Conservation (phyloP, 2,888 invertebrate species). For the Lasioglossum figueresi region DNA sequence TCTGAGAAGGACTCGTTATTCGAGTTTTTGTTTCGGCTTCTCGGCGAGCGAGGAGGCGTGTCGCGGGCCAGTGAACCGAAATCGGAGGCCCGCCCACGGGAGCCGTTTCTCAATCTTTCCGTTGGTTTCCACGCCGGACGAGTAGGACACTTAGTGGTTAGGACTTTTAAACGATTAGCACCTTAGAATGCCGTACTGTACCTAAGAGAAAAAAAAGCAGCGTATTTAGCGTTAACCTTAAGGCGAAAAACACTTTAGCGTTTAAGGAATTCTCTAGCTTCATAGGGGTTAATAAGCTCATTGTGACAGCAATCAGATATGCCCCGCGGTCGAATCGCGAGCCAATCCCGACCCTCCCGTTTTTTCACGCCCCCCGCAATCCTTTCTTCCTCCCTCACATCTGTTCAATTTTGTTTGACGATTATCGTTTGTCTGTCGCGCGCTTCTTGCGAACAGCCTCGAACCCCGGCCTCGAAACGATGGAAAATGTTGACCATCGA, state of each 20-base stretch:
- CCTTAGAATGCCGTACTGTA: slow-evolving; percentile 71
- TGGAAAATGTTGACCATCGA: background rate
- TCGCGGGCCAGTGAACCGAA: slow-evolving; percentile 31
- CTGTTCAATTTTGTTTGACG: background rate
- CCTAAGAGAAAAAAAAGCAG: slow-evolving; percentile 65
- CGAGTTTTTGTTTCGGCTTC: slow-evolving; percentile 57
- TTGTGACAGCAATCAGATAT: slow-evolving; percentile 82
- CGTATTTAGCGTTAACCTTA: slow-evolving; percentile 72
- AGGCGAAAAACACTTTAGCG: slow-evolving; percentile 55
- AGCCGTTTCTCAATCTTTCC: slow-evolving; percentile 19
- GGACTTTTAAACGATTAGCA: slow-evolving; percentile 70
- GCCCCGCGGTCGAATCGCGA: slow-evolving; percentile 72
- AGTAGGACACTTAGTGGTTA: slow-evolving; percentile 66
- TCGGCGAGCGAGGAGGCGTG: slow-evolving; percentile 25
- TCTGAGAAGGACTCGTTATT: slow-evolving; percentile 54
- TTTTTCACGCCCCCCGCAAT: slow-evolving; percentile 7
- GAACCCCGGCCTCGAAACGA: slow-evolving; percentile 7
- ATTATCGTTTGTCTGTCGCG: slow-evolving; percentile 11
- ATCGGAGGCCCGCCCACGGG: slow-evolving; percentile 11
- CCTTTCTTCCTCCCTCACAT: background rate
- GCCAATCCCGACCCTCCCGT: slow-evolving; percentile 21
- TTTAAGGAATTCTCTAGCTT: slow-evolving; percentile 74
- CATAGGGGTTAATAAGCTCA: slow-evolving; percentile 78
- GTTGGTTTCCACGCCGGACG: slow-evolving; percentile 45
- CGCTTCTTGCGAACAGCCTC: slow-evolving; percentile 37